These are phyloP conservation scores for Nautilus pompilius DNA, from an alignment of 1,140 invertebrate genomes.

Conservation along the genomic window DNA sequence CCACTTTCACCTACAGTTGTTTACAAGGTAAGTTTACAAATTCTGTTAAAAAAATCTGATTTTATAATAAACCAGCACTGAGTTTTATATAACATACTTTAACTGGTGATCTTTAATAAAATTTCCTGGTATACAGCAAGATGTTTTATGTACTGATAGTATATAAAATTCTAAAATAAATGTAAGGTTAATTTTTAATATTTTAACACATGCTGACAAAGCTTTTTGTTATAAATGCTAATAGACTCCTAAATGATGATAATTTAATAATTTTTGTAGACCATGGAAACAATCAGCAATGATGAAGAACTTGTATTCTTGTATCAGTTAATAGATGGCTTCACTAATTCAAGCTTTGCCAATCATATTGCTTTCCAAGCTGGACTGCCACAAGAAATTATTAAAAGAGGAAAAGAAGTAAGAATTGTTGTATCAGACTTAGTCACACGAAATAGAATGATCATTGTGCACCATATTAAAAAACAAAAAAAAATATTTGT, in stretches of 20 bases:
- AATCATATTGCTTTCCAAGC: constrained; percentile 57
- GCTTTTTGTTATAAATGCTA: neutral
- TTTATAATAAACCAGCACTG: neutral
- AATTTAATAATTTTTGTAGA: constrained; percentile 50
- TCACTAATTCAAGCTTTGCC: constrained; percentile 61
- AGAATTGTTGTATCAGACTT: neutral
- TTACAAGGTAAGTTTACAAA: constrained; percentile 33
- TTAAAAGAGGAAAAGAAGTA: constrained; percentile 53
- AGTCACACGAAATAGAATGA: neutral
- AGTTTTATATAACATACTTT: neutral
- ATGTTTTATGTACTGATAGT: neutral
- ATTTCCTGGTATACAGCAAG: neutral
- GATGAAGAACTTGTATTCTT: constrained; percentile 63
- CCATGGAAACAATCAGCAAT: constrained; percentile 61
- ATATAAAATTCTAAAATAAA: neutral
- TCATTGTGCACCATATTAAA: neutral
- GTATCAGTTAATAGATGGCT: constrained; percentile 62
- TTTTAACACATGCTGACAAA: neutral
- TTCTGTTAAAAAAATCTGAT: neutral
- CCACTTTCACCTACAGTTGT: constrained; percentile 32
- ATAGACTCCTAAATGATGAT: neutral
- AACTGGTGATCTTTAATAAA: neutral
- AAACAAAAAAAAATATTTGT: neutral
- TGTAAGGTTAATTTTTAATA: neutral
- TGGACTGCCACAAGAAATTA: constrained; percentile 53